These are phyloP conservation scores for Amblyornis subalaris DNA, from an alignment of 2,113 vertebrate species.

Conservation along the genomic window DNA sequence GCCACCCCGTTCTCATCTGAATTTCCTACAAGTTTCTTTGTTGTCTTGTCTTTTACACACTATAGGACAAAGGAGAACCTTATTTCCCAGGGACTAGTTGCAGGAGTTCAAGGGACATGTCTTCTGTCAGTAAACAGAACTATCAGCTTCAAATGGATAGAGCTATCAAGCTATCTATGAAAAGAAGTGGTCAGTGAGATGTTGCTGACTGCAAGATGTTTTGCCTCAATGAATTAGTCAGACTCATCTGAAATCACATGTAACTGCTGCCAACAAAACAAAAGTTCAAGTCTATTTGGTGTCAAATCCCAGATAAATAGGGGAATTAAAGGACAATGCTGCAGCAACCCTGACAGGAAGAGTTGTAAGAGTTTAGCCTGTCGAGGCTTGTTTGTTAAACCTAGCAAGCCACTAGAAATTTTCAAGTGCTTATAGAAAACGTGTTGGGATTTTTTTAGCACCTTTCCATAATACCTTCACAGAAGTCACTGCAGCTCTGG, in stretches of 20 bases:
- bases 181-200: conserved; percentile 6
- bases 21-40: background rate
- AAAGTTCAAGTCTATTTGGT: conserved; percentile 35
- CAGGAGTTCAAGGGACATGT: background rate
- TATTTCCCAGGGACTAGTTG: background rate
- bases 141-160: background rate
- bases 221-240: conserved; percentile 7
- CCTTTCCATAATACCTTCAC: background rate
- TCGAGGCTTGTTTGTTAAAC: background rate
- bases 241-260: background rate
- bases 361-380: background rate
- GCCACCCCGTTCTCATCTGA: background rate
- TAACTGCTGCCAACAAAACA: background rate
- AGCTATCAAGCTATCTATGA: background rate
- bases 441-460: background rate
- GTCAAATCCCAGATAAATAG: conserved; percentile 32
- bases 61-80: background rate
- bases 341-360: background rate
- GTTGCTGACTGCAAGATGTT: conserved; percentile 44
- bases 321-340: conserved; percentile 7
- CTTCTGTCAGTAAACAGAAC: background rate
- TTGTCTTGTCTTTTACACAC: background rate
- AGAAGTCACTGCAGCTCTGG: background rate
- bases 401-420: background rate
- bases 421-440: background rate